Percentiles rank a stretch among this genome's conserved stretches.
Evolutionary conservation across 2,888 invertebrate genomes (phyloP).

Genomic region (Hypselothyrea guttata): DNA sequence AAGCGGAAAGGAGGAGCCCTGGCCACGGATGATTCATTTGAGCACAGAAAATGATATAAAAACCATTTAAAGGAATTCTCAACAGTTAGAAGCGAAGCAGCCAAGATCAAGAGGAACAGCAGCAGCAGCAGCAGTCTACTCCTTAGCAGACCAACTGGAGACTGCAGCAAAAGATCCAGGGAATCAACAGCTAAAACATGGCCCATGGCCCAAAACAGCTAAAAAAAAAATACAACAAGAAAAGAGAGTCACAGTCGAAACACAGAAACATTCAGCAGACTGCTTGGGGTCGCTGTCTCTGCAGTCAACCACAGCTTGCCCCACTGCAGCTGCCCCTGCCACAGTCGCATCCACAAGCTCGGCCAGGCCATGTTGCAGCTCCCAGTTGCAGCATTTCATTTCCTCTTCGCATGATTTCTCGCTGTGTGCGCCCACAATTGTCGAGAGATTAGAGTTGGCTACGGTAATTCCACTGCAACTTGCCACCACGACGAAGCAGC

Average conservation of each 20-base stretch:
- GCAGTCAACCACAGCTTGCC: constrained; percentile 32
- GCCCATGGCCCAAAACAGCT: constrained; percentile 53
- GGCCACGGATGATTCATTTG: constrained; percentile 72
- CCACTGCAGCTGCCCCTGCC: constrained; percentile 3
- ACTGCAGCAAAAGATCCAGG: background rate
- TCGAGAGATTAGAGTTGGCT: constrained; percentile 76
- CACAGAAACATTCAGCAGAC: constrained; percentile 65
- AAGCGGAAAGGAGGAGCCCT: constrained; percentile 76
- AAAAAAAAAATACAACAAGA: no score
- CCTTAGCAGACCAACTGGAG: no score
- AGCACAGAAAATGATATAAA: constrained; percentile 55
- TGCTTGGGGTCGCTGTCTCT: constrained; percentile 80
- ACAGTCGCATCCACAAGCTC: background rate
- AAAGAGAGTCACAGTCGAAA: constrained; percentile 2
- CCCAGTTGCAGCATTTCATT: constrained; percentile 64
- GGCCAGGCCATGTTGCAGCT: constrained; percentile 1
- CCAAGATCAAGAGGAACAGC: constrained; percentile 46
- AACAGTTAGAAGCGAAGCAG: constrained; percentile 60
- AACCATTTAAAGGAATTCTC: constrained; percentile 76
- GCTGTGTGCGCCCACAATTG: constrained; percentile 73
- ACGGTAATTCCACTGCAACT: constrained; percentile 58
- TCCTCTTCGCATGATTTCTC: constrained; percentile 71
- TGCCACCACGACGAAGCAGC: constrained; percentile 44
- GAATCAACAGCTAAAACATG: constrained; percentile 25
- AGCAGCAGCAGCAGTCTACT: no score